phyloP scores from a whole-genome alignment of 35 echinoderm and acorn worm species.

The Chiridota heheva region DNA sequence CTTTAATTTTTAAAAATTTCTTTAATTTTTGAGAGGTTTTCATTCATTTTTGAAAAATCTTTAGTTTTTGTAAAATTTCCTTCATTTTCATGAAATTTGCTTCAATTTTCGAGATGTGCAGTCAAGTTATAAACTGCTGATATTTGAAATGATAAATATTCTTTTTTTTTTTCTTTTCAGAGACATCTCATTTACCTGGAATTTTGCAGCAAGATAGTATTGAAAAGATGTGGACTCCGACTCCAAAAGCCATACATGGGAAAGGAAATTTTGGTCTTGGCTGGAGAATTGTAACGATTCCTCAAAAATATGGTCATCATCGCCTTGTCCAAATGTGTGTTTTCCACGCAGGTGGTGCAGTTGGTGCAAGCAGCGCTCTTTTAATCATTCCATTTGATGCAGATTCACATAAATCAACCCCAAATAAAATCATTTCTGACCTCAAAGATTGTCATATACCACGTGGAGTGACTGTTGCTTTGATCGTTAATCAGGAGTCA shows the following conservation, averaged over 20 bases:
- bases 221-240: slow-evolving; percentile 68
- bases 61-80: no score
- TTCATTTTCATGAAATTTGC: no score
- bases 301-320: slow-evolving; percentile 68
- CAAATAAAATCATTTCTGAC: neutral
- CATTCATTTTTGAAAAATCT: no score
- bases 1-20: no score
- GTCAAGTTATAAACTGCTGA: no score
- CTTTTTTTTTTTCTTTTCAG: slow-evolving; percentile 25
- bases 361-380: slow-evolving; percentile 83
- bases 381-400: slow-evolving; percentile 38
- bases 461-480: slow-evolving; percentile 76
- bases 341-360: slow-evolving; percentile 79
- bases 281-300: slow-evolving; percentile 61
- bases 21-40: no score
- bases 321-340: slow-evolving; percentile 42
- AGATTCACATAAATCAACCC: neutral
- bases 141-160: no score
- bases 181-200: slow-evolving; percentile 49
- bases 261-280: slow-evolving; percentile 72
- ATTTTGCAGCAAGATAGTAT: slow-evolving; percentile 80
- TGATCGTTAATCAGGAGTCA: slow-evolving; percentile 68
- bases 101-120: no score
- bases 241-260: slow-evolving; percentile 33
- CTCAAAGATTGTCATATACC: slow-evolving; percentile 25